Evolutionary conservation across 1,140 invertebrate genomes (phyloP).

Genomic region (Pseudobourletiella spinata): DNA sequence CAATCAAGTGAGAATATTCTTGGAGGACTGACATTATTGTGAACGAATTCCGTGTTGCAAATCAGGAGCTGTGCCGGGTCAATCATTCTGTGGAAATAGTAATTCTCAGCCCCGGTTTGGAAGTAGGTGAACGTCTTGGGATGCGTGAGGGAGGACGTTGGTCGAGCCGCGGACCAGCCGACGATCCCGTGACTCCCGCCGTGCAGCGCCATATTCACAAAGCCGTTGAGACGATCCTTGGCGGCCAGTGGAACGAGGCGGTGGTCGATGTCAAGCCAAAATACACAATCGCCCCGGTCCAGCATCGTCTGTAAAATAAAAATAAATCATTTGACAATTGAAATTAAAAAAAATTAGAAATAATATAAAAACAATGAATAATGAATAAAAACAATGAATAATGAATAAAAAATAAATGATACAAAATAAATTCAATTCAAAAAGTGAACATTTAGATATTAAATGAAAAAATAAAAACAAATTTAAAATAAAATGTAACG

Average conservation of each 20-base stretch:
- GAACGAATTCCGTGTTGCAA: slow-evolving; percentile 43
- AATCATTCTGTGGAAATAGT: slow-evolving; percentile 44
- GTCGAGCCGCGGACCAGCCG: slow-evolving; percentile 39
- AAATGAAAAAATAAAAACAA: too few species aligned
- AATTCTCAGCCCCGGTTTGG: slow-evolving; percentile 39
- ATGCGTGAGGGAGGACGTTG: slow-evolving; percentile 48
- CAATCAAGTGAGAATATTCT: too few species aligned
- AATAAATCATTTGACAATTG: background rate
- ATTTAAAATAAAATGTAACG: too few species aligned
- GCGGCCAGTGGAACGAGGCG: slow-evolving; percentile 37
- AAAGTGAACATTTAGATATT: too few species aligned
- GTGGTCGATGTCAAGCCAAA: slow-evolving; percentile 45
- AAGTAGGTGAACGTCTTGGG: slow-evolving; percentile 50
- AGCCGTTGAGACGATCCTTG: slow-evolving; percentile 11
- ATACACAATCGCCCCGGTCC: slow-evolving; percentile 43
- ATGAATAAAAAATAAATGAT: too few species aligned
- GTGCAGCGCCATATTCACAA: slow-evolving; percentile 26
- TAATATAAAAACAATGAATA: background rate
- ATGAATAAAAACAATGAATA: too few species aligned
- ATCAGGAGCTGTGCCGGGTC: slow-evolving; percentile 44
- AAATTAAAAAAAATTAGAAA: background rate
- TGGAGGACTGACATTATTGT: slow-evolving; percentile 35
- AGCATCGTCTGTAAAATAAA: slow-evolving; percentile 43
- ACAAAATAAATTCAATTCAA: too few species aligned
- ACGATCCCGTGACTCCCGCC: slow-evolving; percentile 33